phyloP scores from a whole-genome alignment of 2,113 vertebrate species.

The Lepisosteus oculatus region DNA sequence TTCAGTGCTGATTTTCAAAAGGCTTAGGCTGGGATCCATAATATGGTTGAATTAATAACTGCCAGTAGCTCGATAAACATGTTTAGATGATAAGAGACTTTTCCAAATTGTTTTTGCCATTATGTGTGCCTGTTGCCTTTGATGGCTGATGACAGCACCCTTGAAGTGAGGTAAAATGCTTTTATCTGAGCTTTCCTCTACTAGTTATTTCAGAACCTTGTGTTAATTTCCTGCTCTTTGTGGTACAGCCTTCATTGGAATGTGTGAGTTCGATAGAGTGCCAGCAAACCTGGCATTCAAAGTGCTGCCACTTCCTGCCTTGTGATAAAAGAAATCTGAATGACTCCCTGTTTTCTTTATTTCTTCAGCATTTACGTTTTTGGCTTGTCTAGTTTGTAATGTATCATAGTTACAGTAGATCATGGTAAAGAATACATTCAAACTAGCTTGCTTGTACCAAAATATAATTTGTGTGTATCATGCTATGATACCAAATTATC shows the following conservation, averaged over 20 bases:
- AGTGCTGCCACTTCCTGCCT: background rate
- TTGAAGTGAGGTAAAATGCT: constrained; percentile 8
- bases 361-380: background rate
- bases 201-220: constrained; percentile 7
- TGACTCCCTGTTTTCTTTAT: background rate
- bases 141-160: constrained; percentile 7
- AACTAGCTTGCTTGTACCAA: too few species aligned
- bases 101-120: constrained; percentile 10
- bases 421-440: too few species aligned
- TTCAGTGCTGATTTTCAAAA: background rate
- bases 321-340: background rate
- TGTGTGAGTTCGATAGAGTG: background rate
- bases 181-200: background rate
- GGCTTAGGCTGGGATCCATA: constrained; percentile 3
- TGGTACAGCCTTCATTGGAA: background rate
- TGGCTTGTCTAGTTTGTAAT: too few species aligned
- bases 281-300: background rate
- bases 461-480: too few species aligned
- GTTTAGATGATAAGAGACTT: constrained; percentile 10
- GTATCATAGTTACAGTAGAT: too few species aligned
- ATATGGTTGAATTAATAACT: constrained; percentile 22
- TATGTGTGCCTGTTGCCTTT: constrained; percentile 9
- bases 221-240: background rate
- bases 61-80: constrained; percentile 4
- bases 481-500: too few species aligned